phyloP scores from a whole-genome alignment of 2,113 vertebrate genomes.

The Corythoichthys haematopterus region DNA sequence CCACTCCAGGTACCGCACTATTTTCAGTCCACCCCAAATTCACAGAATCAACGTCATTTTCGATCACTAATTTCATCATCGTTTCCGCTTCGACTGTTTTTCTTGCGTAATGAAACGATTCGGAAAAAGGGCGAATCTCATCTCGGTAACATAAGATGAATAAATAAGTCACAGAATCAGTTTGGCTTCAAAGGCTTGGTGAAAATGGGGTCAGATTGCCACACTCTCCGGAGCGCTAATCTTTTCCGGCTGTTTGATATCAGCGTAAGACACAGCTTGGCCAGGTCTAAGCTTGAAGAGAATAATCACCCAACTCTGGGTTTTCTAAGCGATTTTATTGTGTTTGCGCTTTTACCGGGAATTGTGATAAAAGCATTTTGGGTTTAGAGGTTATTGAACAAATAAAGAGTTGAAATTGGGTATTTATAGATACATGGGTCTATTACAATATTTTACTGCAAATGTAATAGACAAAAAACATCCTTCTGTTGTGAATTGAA shows the following conservation, averaged over 20 bases:
- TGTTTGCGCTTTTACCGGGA: constrained; percentile 2
- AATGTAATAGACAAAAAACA: no score
- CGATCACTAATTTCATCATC: background rate
- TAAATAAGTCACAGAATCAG: constrained; percentile 29
- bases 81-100: background rate
- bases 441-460: no score
- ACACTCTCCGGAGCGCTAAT: constrained; percentile 1
- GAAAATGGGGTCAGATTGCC: constrained; percentile 18
- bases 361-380: background rate
- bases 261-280: constrained; percentile 2
- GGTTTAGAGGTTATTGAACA: constrained; percentile 2
- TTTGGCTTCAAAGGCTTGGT: constrained; percentile 10
- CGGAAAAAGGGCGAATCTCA: background rate
- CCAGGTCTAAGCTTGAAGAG: constrained; percentile 17
- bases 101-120: background rate
- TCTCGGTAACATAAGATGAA: background rate
- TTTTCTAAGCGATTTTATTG: constrained; percentile 12
- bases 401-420: background rate
- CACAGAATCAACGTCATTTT: background rate
- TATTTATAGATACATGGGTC: background rate
- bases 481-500: no score
- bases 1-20: constrained; percentile 73
- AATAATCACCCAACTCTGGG: constrained; percentile 7
- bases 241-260: constrained; percentile 23
- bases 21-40: background rate